Percentiles rank a stretch among this genome's conserved stretches.
Evolutionary conservation across 1,140 invertebrate genomes (phyloP).

Genomic region (Drosophila rhopaloa): DNA sequence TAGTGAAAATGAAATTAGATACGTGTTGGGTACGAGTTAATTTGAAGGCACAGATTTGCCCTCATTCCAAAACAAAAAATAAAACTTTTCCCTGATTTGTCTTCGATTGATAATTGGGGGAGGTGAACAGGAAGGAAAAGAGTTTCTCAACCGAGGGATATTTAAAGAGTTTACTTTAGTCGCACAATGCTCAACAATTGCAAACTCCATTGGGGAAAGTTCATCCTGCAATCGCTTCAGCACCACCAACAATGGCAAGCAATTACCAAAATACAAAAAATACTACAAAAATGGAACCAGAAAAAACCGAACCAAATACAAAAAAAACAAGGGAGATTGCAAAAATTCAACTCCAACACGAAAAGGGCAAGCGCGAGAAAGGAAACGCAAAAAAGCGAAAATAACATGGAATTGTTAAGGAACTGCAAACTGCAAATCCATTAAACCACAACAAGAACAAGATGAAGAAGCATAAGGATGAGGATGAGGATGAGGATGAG

Average conservation of each 20-base stretch:
- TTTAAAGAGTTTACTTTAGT: conserved; percentile 60
- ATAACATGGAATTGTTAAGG: conserved; percentile 79
- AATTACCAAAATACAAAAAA: conserved; percentile 71
- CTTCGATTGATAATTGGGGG: conserved; percentile 39
- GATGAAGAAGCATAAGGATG: conserved; percentile 28
- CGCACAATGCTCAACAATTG: conserved; percentile 70
- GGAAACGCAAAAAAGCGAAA: conserved; percentile 73
- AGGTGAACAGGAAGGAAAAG: not conserved
- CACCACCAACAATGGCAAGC: conserved; percentile 70
- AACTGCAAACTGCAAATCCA: conserved; percentile 81
- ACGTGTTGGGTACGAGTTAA: conserved; percentile 71
- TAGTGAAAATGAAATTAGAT: conserved; percentile 79
- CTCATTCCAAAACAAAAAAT: not conserved
- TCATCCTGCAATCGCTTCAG: conserved; percentile 33
- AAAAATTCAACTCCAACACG: conserved; percentile 61
- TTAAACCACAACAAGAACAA: conserved; percentile 81
- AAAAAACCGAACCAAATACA: conserved; percentile 19
- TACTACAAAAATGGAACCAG: conserved; percentile 7
- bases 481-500: conserved; percentile 5
- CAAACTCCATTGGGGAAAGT: conserved; percentile 40
- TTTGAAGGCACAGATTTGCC: conserved; percentile 59
- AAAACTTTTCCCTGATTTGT: conserved; percentile 38
- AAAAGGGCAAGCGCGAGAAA: conserved; percentile 76
- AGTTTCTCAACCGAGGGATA: conserved; percentile 18
- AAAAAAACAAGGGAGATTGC: conserved; percentile 33